phyloP scores from a whole-genome alignment of 2,113 vertebrate species.

The Pseudorhombus dupliciocellatus region DNA sequence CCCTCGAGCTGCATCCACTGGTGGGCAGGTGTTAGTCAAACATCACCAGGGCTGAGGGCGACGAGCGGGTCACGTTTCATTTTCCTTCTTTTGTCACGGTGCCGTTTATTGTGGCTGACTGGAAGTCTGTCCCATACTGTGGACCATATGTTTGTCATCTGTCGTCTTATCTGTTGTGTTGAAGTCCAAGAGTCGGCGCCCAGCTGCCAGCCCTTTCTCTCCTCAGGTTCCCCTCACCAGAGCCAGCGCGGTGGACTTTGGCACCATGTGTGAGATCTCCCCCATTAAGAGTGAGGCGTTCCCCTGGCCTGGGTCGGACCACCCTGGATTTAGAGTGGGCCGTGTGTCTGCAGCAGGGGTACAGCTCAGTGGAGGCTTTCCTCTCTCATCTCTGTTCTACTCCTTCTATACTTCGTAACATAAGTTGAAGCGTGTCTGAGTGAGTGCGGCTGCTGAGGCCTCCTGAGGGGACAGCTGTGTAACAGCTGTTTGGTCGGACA shows the following conservation, averaged over 20 bases:
- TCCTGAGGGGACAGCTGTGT: conserved; percentile 4
- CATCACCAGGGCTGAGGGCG: not conserved
- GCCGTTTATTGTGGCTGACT: no score
- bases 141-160: not conserved
- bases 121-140: not conserved
- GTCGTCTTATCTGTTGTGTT: not conserved
- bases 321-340: not conserved
- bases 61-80: not conserved
- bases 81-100: not conserved
- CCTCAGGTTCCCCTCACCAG: not conserved
- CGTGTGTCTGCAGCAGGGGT: conserved; percentile 8
- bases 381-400: not conserved
- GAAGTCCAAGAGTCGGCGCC: conserved; percentile 16
- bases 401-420: not conserved
- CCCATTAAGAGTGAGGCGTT: not conserved
- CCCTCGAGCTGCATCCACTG: not conserved
- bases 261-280: conserved; percentile 29
- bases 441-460: conserved; percentile 29
- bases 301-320: not conserved
- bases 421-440: not conserved
- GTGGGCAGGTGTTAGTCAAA: not conserved
- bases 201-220: not conserved
- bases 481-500: conserved; percentile 21
- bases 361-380: not conserved
- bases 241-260: conserved; percentile 11